These are phyloP conservation scores for Tupaia chinensis DNA, from an alignment of 2,113 vertebrate genomes.

Conservation along the genomic window DNA sequence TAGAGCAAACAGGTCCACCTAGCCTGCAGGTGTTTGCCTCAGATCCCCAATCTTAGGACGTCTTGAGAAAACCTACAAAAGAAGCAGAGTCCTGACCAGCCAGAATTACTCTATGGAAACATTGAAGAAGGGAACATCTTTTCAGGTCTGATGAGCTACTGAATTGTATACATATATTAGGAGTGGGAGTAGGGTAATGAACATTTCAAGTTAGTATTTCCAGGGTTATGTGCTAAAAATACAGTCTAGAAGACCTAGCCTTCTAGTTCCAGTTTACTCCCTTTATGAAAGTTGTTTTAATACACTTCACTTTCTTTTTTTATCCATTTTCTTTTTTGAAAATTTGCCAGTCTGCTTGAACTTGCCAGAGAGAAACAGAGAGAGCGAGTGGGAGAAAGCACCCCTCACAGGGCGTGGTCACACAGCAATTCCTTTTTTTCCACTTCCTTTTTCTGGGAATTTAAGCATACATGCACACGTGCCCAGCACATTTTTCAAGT, in stretches of 20 bases:
- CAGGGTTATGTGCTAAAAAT: conserved; percentile 44
- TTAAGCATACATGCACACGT: too few species aligned
- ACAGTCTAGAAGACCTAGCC: background rate
- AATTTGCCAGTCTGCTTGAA: too few species aligned
- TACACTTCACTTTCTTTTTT: conserved; percentile 22
- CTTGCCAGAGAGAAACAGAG: too few species aligned
- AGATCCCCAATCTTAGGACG: conserved; percentile 25
- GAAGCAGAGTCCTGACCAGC: conserved; percentile 6
- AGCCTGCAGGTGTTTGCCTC: conserved; percentile 61
- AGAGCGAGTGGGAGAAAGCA: too few species aligned
- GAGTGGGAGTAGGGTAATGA: background rate
- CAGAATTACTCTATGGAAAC: background rate
- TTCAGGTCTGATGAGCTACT: background rate
- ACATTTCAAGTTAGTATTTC: conserved; percentile 28
- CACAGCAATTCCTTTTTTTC: too few species aligned
- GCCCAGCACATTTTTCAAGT: too few species aligned
- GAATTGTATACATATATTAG: background rate
- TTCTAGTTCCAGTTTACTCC: conserved; percentile 54
- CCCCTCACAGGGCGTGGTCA: too few species aligned
- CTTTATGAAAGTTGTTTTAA: conserved; percentile 34
- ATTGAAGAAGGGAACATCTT: background rate
- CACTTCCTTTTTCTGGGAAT: too few species aligned
- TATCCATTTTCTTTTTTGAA: too few species aligned
- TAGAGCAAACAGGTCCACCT: background rate
- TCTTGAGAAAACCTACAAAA: background rate